Base-by-base conservation (phyloP, 2,113 vertebrate species). In the Onychorhynchus coronatus region DNA sequence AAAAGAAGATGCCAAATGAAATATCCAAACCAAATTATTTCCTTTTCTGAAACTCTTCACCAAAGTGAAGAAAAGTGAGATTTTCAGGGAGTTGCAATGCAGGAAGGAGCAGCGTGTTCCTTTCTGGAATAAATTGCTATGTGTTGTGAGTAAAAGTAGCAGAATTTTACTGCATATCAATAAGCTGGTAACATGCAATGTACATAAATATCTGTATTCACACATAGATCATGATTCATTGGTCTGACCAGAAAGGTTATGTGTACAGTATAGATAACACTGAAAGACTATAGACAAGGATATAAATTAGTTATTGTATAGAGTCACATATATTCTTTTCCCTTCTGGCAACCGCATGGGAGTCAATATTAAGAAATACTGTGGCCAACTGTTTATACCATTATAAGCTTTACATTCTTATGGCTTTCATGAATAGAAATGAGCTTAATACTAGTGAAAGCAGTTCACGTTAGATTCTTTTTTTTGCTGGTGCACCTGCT, bases 271-370 rank as follows among this genome's bases (percentile, higher is more conserved):
- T 9, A 76, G 72, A 77, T 53, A 31, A 66, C 22, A 70, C 27
- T 70, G 46, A 80, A 84, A 95, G 65, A 46, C 31, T 89, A 81
- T n/a, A 81, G 42, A 27, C 37, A 70, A n/a, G 4, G 6, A 31
- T 71, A 89, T 77, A 91, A 95, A 87, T 79, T 59, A 91, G 24
- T 84, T 89, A 66, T 66, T 80, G n/a, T 41, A 77, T 92, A 77
- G 42, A 81, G 25, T 91, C 12, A 61, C 12, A 41, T n/a, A 23
- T 27, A 80, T 61, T 94, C 39, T 84, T 44, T 83, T 91, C 53
- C 62, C 67, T 94, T 86, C 67, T 84, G 77, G 65, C 33, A 84
- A 72, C 12, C 37, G 52, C 55, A 61, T 37, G 37, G 50, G 68
- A 89, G 37, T 83, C 62, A 76, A 44, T 16, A 13, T 77, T 89